Base-by-base conservation (phyloP, 92 coral and sea anemone genomes). In the Zoanthus sociatus region DNA sequence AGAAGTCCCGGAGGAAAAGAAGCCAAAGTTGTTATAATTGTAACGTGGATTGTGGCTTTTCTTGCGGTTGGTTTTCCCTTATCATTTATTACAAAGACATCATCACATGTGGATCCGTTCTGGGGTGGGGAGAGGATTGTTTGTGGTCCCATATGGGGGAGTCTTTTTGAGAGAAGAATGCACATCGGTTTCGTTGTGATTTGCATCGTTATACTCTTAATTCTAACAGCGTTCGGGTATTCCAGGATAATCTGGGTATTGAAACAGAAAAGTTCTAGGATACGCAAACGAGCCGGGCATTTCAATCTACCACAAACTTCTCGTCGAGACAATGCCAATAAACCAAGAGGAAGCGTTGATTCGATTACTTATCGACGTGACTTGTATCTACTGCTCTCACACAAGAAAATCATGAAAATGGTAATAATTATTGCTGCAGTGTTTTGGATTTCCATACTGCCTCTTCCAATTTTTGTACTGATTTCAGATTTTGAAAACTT, bases 381-480 rank as follows among this genome's bases (percentile, higher is more conserved):
- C 88, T 89, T 92, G 75, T 89, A 88, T 9, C 90, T 82, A 14
- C 87, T 94, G 50, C 89, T 77, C 20, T 83, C 93, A 76, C 92
- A 94, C 90, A 83, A 94, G 42, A 91, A 95, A 82, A 90, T 95
- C 9, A 94, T 96, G 54, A 97, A 93, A 81, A 97, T 97, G 99
- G 90, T 97, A 18, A 89, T 97, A 9, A 82, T 97, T 18, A 93
- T 97, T 12, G 95, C 96, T 1, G 90, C 90, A 1, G 98, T 96
- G 5, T 97, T 97, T 87, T 97, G 99, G 94, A 86, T 89, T 66
- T 97, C 96, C 44, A 94, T 95, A 93, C 71, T 92, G 12, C 99
- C 99, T 21, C 92, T 95, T n/a, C 90, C 97, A 0, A 26, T 94
- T 2, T 91, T 95, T 17, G 99, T 94, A 12, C 16, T 95, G 55